phyloP scores from a whole-genome alignment of 2,888 invertebrate genomes.

The Ischnura elegans region DNA sequence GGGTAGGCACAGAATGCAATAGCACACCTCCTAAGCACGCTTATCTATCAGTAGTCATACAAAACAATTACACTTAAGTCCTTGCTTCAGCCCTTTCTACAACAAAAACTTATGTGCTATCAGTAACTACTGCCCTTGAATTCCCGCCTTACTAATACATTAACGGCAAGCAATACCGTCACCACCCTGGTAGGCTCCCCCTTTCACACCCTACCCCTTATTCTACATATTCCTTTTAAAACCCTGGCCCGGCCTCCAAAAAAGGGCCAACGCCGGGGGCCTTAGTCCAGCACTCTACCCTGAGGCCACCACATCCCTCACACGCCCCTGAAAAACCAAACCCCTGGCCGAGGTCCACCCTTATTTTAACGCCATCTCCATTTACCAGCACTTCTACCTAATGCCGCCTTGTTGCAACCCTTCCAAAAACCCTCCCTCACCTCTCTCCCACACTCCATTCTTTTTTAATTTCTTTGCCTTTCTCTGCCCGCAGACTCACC shows the following conservation, averaged over 20 bases:
- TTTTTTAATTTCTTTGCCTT: constrained; percentile 33
- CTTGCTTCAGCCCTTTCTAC: no score
- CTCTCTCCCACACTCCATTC: no score
- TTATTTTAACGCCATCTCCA: neutral
- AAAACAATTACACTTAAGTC: no score
- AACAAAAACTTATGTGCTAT: no score
- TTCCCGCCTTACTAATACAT: no score
- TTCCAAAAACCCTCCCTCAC: neutral
- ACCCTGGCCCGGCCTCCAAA: neutral
- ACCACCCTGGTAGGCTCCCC: neutral
- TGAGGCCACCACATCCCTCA: constrained; percentile 49
- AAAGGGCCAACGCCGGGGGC: neutral
- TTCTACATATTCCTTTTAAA: neutral
- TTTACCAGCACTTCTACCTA: neutral
- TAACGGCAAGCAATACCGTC: no score
- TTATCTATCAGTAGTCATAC: no score
- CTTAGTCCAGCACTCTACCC: constrained; percentile 33
- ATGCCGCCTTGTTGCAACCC: neutral
- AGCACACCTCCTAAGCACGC: no score
- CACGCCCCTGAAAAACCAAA: neutral
- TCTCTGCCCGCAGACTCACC: neutral
- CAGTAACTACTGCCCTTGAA: no score
- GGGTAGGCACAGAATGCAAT: no score
- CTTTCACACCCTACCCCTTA: neutral
- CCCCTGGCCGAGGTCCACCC: neutral